Conservation (phyloP, 2,888 invertebrate species). For the Capitulum mitella region DNA sequence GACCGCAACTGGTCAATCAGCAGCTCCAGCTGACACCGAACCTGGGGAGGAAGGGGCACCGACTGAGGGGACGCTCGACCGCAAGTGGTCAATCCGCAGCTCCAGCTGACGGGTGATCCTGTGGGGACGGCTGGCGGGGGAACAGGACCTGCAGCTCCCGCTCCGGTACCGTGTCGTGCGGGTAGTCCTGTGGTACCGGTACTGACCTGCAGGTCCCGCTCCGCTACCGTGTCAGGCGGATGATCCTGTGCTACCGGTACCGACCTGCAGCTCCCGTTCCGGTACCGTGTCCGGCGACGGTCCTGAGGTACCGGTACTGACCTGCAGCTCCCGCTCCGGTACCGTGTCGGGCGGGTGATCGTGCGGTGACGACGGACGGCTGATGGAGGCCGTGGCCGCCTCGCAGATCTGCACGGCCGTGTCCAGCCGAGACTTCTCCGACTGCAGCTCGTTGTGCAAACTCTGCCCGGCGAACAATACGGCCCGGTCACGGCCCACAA, state of each 20-base stretch:
- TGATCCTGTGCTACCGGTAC: background rate
- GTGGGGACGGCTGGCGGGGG: too few relatives aligned
- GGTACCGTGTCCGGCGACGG: background rate
- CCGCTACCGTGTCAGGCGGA: constrained; percentile 74
- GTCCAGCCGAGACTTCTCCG: constrained; percentile 75
- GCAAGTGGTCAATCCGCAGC: too few relatives aligned
- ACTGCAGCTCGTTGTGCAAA: constrained; percentile 78
- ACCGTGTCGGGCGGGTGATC: constrained; percentile 77
- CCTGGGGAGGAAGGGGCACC: too few relatives aligned
- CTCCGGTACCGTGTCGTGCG: background rate
- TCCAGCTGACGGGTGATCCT: too few relatives aligned
- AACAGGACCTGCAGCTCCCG: constrained; percentile 5
- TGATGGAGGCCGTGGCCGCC: constrained; percentile 83
- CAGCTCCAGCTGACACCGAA: too few relatives aligned
- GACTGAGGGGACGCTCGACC: too few relatives aligned
- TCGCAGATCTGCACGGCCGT: constrained; percentile 87
- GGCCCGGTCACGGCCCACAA: background rate
- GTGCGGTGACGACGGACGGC: constrained; percentile 72
- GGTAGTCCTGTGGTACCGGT: too few relatives aligned
- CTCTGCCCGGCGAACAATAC: constrained; percentile 42
- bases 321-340: constrained; percentile 65
- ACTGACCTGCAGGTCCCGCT: constrained; percentile 58
- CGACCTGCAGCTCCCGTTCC: background rate
- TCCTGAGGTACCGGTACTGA: too few relatives aligned
- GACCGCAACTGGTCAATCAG: too few relatives aligned